Evolutionary conservation across 2,888 invertebrate genomes (phyloP).

Genomic region (Microctonus brassicae): DNA sequence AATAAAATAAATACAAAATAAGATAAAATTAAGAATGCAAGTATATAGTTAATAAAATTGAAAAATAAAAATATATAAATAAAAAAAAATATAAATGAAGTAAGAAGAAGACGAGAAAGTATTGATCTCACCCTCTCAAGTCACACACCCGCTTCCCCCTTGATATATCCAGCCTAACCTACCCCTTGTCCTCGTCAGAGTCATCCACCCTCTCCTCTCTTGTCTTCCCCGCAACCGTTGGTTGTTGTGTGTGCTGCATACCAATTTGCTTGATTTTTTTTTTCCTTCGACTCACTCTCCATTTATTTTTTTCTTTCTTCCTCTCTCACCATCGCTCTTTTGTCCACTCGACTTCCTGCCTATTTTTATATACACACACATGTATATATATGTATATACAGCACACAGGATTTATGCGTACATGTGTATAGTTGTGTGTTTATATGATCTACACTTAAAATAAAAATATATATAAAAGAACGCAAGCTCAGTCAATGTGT

Average conservation of each 20-base stretch:
- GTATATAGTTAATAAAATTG: conserved; percentile 22
- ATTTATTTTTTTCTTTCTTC: conserved; percentile 55
- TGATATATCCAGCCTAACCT: conserved; percentile 62
- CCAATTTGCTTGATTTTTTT: conserved; percentile 75
- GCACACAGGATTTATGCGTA: conserved; percentile 39
- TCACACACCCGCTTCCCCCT: conserved; percentile 51
- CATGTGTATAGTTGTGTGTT: conserved; percentile 25
- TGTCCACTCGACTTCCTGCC: conserved; percentile 52
- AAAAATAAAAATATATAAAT: conserved; percentile 29
- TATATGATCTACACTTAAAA: conserved; percentile 32
- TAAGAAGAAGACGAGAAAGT: conserved; percentile 64
- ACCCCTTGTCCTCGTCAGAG: conserved; percentile 50
- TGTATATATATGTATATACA: too few relatives aligned
- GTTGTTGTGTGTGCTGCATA: conserved; percentile 76
- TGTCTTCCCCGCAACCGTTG: conserved; percentile 66
- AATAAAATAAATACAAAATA: not conserved
- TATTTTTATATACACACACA: conserved; percentile 50
- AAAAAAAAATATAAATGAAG: conserved; percentile 33
- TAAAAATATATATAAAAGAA: conserved; percentile 14
- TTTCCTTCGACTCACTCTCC: conserved; percentile 54
- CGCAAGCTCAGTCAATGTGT: not conserved
- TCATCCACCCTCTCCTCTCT: too few relatives aligned
- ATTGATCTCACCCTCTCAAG: conserved; percentile 68
- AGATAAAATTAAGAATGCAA: conserved; percentile 17
- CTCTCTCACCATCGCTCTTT: conserved; percentile 46